These are phyloP conservation scores for Lasaia peninsularis DNA, from an alignment of 1,140 invertebrate genomes.

Conservation along the genomic window DNA sequence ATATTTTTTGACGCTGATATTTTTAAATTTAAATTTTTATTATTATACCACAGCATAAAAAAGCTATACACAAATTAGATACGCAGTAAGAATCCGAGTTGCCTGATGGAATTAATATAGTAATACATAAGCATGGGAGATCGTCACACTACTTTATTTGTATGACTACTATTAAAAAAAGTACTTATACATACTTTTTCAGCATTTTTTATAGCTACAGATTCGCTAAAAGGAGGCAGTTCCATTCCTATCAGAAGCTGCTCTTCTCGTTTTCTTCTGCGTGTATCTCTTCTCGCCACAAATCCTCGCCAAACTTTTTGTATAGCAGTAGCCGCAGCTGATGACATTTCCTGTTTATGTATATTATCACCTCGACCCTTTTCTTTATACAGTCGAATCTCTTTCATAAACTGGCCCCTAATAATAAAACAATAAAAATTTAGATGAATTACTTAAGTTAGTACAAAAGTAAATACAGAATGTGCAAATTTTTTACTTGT, in stretches of 20 bases:
- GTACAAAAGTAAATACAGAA: no score
- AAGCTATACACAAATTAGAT: no score
- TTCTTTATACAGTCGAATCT: constrained; percentile 88
- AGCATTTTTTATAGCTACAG: constrained; percentile 59
- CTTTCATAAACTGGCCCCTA: constrained; percentile 93
- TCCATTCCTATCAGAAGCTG: constrained; percentile 92
- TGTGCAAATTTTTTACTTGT: no score
- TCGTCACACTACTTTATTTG: no score
- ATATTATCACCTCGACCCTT: constrained; percentile 80
- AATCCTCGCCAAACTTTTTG: constrained; percentile 91
- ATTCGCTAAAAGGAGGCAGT: constrained; percentile 71
- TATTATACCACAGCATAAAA: no score
- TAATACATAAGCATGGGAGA: no score
- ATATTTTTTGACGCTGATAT: no score
- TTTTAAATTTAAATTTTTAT: no score
- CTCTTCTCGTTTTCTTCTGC: constrained; percentile 85
- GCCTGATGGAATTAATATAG: no score
- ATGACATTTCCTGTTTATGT: constrained; percentile 75
- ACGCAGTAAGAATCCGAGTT: no score
- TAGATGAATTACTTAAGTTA: no score
- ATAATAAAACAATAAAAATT: constrained; percentile 27
- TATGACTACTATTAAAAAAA: neutral
- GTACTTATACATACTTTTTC: constrained; percentile 48
- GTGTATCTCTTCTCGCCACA: constrained; percentile 82
- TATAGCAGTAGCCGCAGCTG: constrained; percentile 85